Percentiles rank a stretch among this genome's conserved stretches.
Conservation (phyloP, 2,797 vertebrate species). For the Sternarchorhynchus goeldii region DNA sequence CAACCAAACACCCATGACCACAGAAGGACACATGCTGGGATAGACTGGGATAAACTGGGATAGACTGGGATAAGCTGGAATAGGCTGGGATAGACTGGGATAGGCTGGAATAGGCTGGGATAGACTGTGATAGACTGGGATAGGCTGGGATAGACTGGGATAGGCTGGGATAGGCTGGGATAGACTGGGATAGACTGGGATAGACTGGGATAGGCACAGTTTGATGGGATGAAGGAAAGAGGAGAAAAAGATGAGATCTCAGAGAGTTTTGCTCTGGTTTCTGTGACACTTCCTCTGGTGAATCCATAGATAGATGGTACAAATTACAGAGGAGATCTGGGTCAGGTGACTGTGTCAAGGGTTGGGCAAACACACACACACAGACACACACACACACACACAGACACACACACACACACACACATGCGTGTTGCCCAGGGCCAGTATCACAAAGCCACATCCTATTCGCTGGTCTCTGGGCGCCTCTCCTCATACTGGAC, state of each 20-base stretch:
- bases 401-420: background rate
- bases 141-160: slow-evolving; percentile 51
- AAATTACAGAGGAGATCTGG: background rate
- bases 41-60: background rate
- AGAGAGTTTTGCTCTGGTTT: background rate
- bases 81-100: slow-evolving; percentile 51
- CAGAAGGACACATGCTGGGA: slow-evolving; percentile 65
- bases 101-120: slow-evolving; percentile 48
- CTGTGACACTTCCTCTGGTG: background rate
- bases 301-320: background rate
- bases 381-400: background rate
- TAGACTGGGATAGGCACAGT: background rate
- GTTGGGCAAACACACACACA: background rate
- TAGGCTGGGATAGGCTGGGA: no score
- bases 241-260: background rate
- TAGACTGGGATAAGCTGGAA: no score
- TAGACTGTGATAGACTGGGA: background rate
- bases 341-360: background rate
- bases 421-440: no score
- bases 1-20: slow-evolving; percentile 73
- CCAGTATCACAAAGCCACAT: no score
- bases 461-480: no score
- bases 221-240: slow-evolving; percentile 35
- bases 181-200: slow-evolving; percentile 51
- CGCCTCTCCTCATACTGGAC: no score